Conservation (phyloP, 92 coral and sea anemone genomes). For the Scolanthus callimorphus region DNA sequence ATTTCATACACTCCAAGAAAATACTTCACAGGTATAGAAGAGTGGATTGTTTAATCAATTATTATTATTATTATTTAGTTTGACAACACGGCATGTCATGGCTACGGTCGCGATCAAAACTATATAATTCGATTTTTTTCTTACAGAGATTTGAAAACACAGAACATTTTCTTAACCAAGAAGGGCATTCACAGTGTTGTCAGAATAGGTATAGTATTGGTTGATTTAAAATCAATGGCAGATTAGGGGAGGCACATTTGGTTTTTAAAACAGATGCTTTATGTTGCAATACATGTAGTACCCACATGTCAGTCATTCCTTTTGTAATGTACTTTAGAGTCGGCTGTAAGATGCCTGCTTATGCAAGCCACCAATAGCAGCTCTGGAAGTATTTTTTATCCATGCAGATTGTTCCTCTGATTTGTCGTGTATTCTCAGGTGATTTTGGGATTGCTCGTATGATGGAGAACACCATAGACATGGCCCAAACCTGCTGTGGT, state of each 20-base stretch:
- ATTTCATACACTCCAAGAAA: constrained; percentile 83
- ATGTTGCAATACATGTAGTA: too few species aligned
- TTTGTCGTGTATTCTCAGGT: too few species aligned
- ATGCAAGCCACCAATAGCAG: too few species aligned
- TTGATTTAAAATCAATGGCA: too few species aligned
- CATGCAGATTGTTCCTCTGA: too few species aligned
- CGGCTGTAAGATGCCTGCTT: too few species aligned
- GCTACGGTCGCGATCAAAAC: background rate
- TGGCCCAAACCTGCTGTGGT: constrained; percentile 98
- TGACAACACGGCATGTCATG: too few species aligned
- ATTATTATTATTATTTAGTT: background rate
- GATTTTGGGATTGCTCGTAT: constrained; percentile 97
- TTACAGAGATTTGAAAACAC: constrained; percentile 86
- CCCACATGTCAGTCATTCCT: too few species aligned
- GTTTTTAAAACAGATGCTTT: too few species aligned
- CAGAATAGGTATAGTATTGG: constrained; percentile 93
- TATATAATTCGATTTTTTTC: background rate
- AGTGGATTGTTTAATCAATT: background rate
- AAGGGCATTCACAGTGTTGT: constrained; percentile 61
- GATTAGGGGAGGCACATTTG: too few species aligned
- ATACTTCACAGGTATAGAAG: constrained; percentile 82
- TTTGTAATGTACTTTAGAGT: too few species aligned
- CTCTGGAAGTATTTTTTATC: too few species aligned
- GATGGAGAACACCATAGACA: constrained; percentile 90
- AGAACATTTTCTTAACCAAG: constrained; percentile 92